phyloP scores from a whole-genome alignment of 37 sponge, comb jelly and placozoan species.

The Hormiphora californensis region DNA sequence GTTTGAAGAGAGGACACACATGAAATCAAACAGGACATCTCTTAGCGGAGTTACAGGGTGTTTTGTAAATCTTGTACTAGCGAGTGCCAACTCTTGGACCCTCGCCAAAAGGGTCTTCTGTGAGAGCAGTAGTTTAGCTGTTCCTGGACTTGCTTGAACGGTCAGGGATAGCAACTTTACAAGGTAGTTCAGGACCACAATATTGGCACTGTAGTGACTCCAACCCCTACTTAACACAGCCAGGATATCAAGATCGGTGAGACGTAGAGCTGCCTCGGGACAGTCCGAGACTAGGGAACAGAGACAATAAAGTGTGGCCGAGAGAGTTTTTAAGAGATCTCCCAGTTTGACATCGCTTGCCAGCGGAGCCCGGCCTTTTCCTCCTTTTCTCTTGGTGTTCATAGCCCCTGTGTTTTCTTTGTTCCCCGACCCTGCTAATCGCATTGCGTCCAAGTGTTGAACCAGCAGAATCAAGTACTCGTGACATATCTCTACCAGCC shows the following conservation, averaged over 20 bases:
- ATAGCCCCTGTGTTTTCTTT: neutral
- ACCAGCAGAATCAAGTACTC: constrained; percentile 41
- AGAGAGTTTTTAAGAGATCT: neutral
- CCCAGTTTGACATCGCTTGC: neutral
- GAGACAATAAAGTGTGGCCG: neutral
- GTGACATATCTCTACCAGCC: constrained; percentile 48
- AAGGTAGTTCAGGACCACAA: constrained; percentile 25
- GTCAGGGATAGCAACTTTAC: neutral
- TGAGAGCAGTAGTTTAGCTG: neutral
- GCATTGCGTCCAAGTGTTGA: constrained; percentile 7
- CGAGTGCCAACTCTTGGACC: neutral
- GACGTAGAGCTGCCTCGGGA: neutral
- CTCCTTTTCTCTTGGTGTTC: neutral
- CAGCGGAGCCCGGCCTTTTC: too few relatives aligned
- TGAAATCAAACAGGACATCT: constrained; percentile 21
- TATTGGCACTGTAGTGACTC: neutral
- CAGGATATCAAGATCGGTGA: constrained; percentile 32
- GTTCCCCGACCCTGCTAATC: constrained; percentile 3
- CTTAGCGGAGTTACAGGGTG: constrained; percentile 20
- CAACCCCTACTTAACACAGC: neutral
- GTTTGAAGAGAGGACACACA: neutral
- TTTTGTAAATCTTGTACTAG: constrained; percentile 6
- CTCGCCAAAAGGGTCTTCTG: neutral
- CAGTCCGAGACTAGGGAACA: neutral
- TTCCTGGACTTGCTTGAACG: neutral